phyloP scores from a whole-genome alignment of 2,888 invertebrate genomes.

The Microplitis deprimator region DNA sequence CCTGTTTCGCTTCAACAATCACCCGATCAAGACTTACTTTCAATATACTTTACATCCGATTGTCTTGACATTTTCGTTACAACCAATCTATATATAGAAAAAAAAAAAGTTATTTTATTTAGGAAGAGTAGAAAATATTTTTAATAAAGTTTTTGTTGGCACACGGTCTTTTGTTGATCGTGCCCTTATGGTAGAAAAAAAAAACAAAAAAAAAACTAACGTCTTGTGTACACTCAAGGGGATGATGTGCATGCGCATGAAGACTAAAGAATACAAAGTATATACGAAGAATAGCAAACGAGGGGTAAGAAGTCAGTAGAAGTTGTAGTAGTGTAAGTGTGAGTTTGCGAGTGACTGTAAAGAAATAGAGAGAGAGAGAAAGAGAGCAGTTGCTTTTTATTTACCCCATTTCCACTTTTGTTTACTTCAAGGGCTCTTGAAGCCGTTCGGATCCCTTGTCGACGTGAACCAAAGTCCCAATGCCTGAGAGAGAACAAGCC shows the following conservation, averaged over 20 bases:
- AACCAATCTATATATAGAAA: no score
- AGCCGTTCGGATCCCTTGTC: slow-evolving; percentile 37
- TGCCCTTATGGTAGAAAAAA: slow-evolving; percentile 19
- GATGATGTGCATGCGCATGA: no score
- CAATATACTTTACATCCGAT: no score
- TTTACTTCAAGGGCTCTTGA: slow-evolving; percentile 60
- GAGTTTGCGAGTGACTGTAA: no score
- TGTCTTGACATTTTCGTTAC: no score
- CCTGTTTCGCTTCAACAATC: no score
- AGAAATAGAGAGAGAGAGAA: background rate
- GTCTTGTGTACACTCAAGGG: no score
- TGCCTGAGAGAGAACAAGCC: slow-evolving; percentile 42
- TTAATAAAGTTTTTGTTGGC: background rate
- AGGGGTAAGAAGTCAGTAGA: no score
- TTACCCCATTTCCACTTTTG: slow-evolving; percentile 67
- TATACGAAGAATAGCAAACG: no score
- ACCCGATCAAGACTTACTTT: no score
- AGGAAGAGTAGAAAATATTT: background rate
- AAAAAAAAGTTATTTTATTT: no score
- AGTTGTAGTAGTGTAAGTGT: no score
- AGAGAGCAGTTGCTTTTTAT: slow-evolving; percentile 61
- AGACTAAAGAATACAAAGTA: slow-evolving; percentile 46
- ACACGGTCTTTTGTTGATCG: slow-evolving; percentile 12
- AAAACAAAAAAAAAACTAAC: slow-evolving; percentile 15
- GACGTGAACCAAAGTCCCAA: slow-evolving; percentile 16